Percentiles rank a stretch among this genome's conserved stretches.
These are phyloP conservation scores for Cacajao melanocephalus DNA, from an alignment of 2,797 vertebrate species.

Conservation along the genomic window DNA sequence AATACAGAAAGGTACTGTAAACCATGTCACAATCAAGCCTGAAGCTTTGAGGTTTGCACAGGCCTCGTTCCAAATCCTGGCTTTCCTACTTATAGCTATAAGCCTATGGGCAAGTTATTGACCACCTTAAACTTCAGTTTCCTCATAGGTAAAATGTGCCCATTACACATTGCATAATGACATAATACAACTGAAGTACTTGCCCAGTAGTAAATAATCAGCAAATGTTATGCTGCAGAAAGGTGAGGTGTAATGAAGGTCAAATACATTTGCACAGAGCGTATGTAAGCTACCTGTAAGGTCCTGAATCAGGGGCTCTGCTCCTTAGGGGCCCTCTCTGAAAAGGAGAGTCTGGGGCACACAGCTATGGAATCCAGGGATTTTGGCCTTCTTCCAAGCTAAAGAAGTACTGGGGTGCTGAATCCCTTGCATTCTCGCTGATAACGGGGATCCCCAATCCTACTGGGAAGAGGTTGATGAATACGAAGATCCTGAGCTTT, in stretches of 20 bases:
- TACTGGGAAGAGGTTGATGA: neutral
- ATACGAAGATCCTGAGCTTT: neutral
- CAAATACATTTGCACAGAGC: neutral
- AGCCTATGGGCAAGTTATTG: neutral
- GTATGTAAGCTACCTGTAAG: neutral
- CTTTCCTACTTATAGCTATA: neutral
- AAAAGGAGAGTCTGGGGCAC: neutral
- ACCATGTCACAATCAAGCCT: neutral
- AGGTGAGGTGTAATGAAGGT: neutral
- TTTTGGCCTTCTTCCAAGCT: neutral
- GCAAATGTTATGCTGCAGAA: neutral
- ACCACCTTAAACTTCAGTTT: neutral
- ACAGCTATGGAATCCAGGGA: neutral
- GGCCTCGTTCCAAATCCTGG: neutral
- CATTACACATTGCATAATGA: neutral
- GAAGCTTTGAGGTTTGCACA: neutral
- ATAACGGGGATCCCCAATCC: neutral
- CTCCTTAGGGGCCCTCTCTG: neutral
- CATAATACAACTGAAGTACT: neutral
- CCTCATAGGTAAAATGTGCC: neutral
- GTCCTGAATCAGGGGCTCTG: neutral
- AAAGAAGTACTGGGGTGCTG: neutral
- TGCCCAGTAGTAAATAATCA: neutral
- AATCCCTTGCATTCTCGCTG: neutral
- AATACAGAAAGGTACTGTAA: neutral